Evolutionary conservation across 1,140 invertebrate genomes (phyloP), one percentile per base, ranked within the genome.

Genomic region (Aphaenogaster floridana): DNA sequence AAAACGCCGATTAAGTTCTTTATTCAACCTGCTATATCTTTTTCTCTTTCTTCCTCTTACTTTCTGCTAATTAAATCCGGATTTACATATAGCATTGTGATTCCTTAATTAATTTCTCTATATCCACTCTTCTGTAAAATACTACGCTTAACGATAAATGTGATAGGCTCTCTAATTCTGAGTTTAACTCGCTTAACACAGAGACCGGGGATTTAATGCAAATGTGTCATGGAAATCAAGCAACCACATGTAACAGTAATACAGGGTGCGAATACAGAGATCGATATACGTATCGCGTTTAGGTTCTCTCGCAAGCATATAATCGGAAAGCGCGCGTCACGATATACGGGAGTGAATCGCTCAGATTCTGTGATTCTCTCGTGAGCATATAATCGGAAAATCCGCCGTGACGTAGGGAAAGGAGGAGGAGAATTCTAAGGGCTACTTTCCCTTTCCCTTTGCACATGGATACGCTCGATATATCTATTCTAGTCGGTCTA

Each of bases 41-140:
- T 17, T 15, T 42, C 39, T 13, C 36, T 21, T 11, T 68, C 4
- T 13, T 2, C 39, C 6, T 21, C 5, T 63, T 34, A 36, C 61
- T 6, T 42, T 66, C 11, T 68, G n/a, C n/a, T 68, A 68, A 68
- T 68, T 68, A 68, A 68, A 21, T 68, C 11, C 5, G 48, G 28
- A 83, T 83, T 72, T 59, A 48, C 15, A 59, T 39, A 45, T 6
- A 15, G 42, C 45, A 83, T 83, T 59, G 48, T 72, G 11, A 83
- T 59, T 83, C 28, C 28, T 61, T 84, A 74, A 84, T 84, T 84
- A 84, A 84, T 84, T 76, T 61, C 80, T 63, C 80, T 76, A 17
- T 59, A 71, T 34, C 17, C 8, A 21, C 21, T 39, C 17, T 39
- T 48, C 13, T 48, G 21, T 83, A 48, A 59, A 74, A 54, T 21